These are phyloP conservation scores for Orthonychiurus folsomi DNA, from an alignment of 2,888 invertebrate genomes.

Conservation along the genomic window DNA sequence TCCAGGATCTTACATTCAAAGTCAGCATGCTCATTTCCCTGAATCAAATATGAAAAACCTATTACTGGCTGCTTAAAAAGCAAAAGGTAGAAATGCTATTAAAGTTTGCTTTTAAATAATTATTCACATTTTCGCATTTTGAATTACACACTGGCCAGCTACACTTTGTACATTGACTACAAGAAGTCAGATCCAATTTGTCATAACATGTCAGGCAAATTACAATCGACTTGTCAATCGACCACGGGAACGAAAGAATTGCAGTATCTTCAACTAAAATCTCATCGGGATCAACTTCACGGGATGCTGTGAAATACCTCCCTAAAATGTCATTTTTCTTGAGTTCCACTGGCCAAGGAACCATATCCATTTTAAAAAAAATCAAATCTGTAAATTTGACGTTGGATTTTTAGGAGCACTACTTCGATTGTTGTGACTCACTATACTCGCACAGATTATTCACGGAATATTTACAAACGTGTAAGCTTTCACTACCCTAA, in stretches of 20 bases:
- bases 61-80: no score
- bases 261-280: neutral
- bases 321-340: neutral
- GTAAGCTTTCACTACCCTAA: no score
- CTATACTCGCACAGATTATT: no score
- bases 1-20: neutral
- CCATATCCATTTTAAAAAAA: no score
- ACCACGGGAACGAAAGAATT: neutral
- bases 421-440: no score
- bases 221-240: neutral
- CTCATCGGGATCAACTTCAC: neutral
- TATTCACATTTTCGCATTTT: neutral
- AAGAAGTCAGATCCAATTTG: neutral
- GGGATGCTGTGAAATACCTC: neutral
- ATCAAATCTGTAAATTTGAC: no score
- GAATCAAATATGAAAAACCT: no score
- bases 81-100: neutral
- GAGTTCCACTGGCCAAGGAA: neutral
- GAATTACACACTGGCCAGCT: neutral
- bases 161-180: neutral
- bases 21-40: neutral
- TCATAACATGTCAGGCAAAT: neutral
- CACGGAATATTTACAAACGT: no score
- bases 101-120: neutral
- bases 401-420: no score